phyloP scores from a whole-genome alignment of 2,888 invertebrate genomes.

The Philonicus albiceps region DNA sequence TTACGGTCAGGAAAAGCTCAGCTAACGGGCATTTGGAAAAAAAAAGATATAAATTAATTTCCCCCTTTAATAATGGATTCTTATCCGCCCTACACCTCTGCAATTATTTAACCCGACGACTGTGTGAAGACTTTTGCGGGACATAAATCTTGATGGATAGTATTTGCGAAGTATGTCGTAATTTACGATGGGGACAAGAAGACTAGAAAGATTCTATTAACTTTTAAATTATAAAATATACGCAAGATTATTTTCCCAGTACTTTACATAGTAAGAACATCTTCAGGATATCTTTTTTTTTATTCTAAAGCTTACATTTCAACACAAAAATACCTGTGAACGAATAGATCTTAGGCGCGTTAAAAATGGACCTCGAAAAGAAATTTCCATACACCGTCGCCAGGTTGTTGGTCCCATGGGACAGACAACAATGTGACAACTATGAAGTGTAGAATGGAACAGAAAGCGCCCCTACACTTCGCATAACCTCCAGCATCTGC shows the following conservation, averaged over 20 bases:
- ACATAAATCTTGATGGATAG: conserved; percentile 8
- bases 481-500: conserved; percentile 43
- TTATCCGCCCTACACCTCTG: conserved; percentile 13
- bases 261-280: too few relatives aligned
- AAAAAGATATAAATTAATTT: conserved; percentile 38
- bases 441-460: background rate
- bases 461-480: background rate
- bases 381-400: conserved; percentile 33
- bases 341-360: background rate
- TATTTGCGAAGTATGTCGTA: background rate
- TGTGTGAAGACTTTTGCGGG: conserved; percentile 7
- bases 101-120: conserved; percentile 17
- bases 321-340: background rate
- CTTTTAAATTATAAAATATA: background rate
- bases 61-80: conserved; percentile 29
- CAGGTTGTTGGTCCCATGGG: conserved; percentile 17
- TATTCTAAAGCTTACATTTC: background rate
- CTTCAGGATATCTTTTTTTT: background rate
- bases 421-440: conserved; percentile 40
- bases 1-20: background rate
- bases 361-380: background rate
- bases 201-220: background rate
- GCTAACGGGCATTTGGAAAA: background rate
- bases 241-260: background rate
- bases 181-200: background rate